Conservation (phyloP, 2,888 invertebrate species). For the Epinotia brunnichana region DNA sequence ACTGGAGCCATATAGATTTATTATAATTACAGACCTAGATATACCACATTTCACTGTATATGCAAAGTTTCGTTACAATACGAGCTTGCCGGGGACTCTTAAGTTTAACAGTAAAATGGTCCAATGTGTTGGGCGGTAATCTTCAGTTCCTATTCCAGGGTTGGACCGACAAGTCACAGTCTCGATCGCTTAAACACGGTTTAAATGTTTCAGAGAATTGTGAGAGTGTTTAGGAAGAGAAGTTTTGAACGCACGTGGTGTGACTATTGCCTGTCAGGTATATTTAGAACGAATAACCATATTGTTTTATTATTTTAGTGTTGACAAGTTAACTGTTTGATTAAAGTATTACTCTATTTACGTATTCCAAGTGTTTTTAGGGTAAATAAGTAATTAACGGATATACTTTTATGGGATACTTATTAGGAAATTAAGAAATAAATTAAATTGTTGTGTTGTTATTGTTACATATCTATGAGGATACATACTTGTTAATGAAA, state of each 20-base stretch:
- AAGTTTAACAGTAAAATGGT: constrained; percentile 23
- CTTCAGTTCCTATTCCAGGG: constrained; percentile 49
- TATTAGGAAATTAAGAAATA: too few species aligned
- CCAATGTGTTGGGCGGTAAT: constrained; percentile 29
- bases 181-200: constrained; percentile 55
- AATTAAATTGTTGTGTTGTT: too few species aligned
- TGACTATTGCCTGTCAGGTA: constrained; percentile 63
- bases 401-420: too few species aligned
- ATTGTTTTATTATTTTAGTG: not conserved
- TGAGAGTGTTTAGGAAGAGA: constrained; percentile 64
- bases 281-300: constrained; percentile 30
- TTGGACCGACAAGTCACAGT: constrained; percentile 16
- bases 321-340: not conserved
- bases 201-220: constrained; percentile 71
- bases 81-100: too few species aligned
- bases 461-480: too few species aligned
- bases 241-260: constrained; percentile 64
- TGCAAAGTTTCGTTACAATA: too few species aligned
- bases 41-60: too few species aligned
- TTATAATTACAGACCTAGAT: too few species aligned
- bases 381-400: too few species aligned
- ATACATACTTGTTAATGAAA: too few species aligned
- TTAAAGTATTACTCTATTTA: not conserved
- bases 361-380: too few species aligned
- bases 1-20: too few species aligned